Evolutionary conservation across 2,888 invertebrate species (phyloP), one percentile per base, ranked within the genome.

Genomic region (Muscina levida): DNA sequence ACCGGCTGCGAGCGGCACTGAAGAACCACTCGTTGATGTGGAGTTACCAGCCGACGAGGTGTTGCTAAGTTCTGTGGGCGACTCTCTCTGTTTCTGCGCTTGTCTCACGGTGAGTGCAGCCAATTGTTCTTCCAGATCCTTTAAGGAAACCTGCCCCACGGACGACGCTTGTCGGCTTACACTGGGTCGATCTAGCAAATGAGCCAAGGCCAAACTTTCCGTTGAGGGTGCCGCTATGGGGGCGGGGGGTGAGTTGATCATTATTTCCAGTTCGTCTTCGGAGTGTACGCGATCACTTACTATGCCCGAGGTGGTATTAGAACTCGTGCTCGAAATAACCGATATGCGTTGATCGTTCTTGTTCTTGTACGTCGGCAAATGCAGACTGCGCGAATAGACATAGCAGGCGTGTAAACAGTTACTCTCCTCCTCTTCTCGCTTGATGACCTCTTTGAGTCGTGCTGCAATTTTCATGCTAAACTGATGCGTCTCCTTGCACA

Each of bases 271-370:
- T 91, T 97, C 98, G 88, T 98, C 98, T 91, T 97, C 96, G 72
- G 97, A 97, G 89, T 97, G 97, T 73, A 97, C 97, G 84, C 97
- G 94, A 90, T 98, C 98, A 89, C 98, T 97, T 57, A 98, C 97
- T 85, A 98, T 97, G 77, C 98, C 98, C 37, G 97, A 98, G 24
- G 98, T 98, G 48, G 98, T 98, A 88, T 97, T 98, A n/a, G 97
- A 98, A 86, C 97, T 97, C 51, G 97, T 96, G 86, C 95, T 96
- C 78, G 97, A 97, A 88, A 98, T 97, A 37, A 98, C 95, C 73
- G 97, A 97, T 88, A 96, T 95, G 85, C 97, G 93, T 90, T 96
- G 96, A 90, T 96, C 95, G 82, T 92, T 94, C 87, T 94, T 93
- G 85, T 93, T 93, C 84, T 93, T 93, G 85, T 93, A 93, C 0